Conservation (phyloP, 2,797 vertebrate genomes). For the Lepus townsendii region DNA sequence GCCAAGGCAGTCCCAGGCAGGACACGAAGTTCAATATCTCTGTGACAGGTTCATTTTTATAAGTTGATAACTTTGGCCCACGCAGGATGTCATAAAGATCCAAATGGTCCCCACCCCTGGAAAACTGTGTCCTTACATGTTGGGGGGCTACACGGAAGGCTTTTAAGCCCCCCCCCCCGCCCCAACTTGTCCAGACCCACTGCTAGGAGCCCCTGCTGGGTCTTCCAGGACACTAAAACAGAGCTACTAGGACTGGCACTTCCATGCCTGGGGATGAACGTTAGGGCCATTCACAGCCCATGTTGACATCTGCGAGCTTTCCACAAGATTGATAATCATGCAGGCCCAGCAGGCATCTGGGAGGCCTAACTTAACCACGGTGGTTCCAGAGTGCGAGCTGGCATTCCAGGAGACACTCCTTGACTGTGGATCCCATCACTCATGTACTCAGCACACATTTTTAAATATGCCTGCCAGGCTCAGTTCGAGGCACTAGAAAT, state of each 20-base stretch:
- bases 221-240: neutral
- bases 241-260: neutral
- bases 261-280: neutral
- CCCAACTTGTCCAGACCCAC: neutral
- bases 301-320: neutral
- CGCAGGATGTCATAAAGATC: no score
- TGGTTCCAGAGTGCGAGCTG: neutral
- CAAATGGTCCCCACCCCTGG: no score
- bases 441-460: neutral
- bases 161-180: neutral
- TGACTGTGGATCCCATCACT: neutral
- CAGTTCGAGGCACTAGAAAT: neutral
- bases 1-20: no score
- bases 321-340: neutral
- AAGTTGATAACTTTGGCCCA: no score
- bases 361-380: neutral
- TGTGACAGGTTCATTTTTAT: no score
- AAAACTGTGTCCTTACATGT: neutral
- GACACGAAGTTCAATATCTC: no score
- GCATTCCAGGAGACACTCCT: neutral
- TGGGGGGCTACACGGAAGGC: neutral
- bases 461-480: neutral
- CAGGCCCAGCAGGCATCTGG: neutral
- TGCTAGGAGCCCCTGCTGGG: neutral
- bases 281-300: neutral